Base-by-base conservation (phyloP, 2,797 vertebrate species). In the Halcyon chelicuti region DNA sequence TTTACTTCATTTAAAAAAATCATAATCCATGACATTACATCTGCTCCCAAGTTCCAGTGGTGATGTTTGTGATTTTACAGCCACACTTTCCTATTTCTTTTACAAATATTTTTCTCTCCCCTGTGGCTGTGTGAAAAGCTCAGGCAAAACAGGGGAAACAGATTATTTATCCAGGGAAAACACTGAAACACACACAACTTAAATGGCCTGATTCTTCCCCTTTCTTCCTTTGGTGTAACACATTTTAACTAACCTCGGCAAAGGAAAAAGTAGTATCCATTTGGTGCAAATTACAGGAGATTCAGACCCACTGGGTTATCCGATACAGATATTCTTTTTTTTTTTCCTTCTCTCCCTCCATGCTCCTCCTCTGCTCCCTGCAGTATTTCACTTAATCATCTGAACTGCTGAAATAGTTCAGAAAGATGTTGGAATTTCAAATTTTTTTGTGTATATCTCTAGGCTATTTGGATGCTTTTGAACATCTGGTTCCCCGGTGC, bases 51-150 rank as follows among this genome's bases (percentile, higher is more conserved):
- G 61, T 67, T 93, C 74, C 88, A 61, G 22, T 22, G 68, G 47
- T 82, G 83, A 57, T 91, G 44, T 71, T 94, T 92, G 77, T 89
- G 86, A 96, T 95, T 95, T 95, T 93, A 91, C 52, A 87, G 68
- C 40, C 86, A 85, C 49, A 60, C 6, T 87, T 94, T 63, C 77
- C 44, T 93, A 89, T 83, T 92, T 80, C 63, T 92, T 92, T 9
- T 7, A 46, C 91, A 95, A 95, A 94, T 81, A 88, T 86, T 95
- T 96, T 93, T 75, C 51, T 96, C 88, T 85, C 80, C 67, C 88
- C 86, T 85, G 63, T 0, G 0, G 60, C 76, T 78, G 6, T 82
- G 55, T 82, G 66, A 88, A 96, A 91, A 63, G 47, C 67, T 95
- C 6, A 25, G 77, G 74, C 52, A 82, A 88, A 93, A 76, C 51